phyloP scores from a whole-genome alignment of 2,888 invertebrate genomes.

The Standfussiana lucernea region DNA sequence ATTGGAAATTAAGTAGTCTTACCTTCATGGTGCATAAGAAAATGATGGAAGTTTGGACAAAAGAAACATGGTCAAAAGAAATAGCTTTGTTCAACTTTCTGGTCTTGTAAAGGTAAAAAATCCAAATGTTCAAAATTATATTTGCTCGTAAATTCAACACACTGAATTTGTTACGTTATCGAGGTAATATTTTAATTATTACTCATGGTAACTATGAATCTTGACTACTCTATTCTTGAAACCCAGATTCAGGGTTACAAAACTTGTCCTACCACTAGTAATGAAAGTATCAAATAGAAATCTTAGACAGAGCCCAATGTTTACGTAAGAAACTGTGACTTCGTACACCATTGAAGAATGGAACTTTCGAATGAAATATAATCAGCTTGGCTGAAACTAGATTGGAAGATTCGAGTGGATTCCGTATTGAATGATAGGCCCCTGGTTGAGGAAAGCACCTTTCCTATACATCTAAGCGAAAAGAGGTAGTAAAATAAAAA shows the following conservation, averaged over 20 bases:
- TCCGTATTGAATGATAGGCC: not conserved
- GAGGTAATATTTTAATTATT: constrained; percentile 1
- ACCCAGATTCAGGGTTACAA: constrained; percentile 42
- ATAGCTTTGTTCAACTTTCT: not conserved
- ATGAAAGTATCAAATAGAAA: constrained; percentile 60
- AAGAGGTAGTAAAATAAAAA: not conserved
- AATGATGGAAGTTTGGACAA: constrained; percentile 1
- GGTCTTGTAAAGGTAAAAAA: not conserved
- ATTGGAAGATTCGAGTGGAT: not conserved
- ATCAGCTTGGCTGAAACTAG: not conserved
- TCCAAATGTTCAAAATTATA: not conserved
- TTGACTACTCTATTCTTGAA: constrained; percentile 30
- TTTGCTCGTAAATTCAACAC: not conserved
- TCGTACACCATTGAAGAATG: constrained; percentile 16
- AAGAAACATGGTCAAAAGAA: not conserved
- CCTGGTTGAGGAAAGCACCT: not conserved
- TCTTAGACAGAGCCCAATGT: constrained; percentile 32
- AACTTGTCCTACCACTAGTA: constrained; percentile 52
- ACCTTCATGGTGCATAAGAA: not conserved
- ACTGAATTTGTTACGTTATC: not conserved
- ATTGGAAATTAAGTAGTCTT: constrained; percentile 15
- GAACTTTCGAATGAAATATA: constrained; percentile 19
- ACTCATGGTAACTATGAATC: constrained; percentile 7
- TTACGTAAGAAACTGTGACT: constrained; percentile 14
- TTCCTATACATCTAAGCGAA: not conserved